Percentiles rank a stretch among this genome's conserved stretches.
Evolutionary conservation across 2,113 vertebrate genomes (phyloP).

Genomic region (Myotis lucifugus): DNA sequence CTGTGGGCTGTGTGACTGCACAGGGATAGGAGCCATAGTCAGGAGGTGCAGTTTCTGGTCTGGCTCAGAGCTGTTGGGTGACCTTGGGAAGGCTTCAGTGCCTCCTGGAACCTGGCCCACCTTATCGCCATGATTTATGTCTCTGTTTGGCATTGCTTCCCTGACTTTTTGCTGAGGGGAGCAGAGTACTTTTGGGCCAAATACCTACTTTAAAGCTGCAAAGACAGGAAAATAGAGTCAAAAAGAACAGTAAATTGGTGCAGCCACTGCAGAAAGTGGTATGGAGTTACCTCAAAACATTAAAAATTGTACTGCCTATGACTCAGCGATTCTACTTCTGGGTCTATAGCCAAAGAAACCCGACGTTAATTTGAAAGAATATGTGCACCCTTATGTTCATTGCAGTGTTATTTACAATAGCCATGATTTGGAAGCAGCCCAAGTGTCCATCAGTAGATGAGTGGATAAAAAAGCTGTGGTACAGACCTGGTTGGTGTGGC

Average conservation of each 20-base stretch:
- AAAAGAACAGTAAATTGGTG: neutral
- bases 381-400: neutral
- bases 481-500: neutral
- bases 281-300: neutral
- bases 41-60: neutral
- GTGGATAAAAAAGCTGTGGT: neutral
- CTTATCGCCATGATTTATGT: neutral
- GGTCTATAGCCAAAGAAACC: neutral
- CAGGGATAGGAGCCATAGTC: neutral
- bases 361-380: neutral
- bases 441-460: neutral
- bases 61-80: neutral
- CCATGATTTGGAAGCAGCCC: neutral
- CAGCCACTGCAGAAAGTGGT: neutral
- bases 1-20: neutral
- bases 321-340: neutral
- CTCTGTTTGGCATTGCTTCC: neutral
- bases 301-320: neutral
- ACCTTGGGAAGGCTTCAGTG: constrained; percentile 32
- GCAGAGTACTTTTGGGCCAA: neutral
- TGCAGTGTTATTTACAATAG: neutral
- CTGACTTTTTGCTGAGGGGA: constrained; percentile 32
- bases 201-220: neutral
- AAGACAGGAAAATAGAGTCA: neutral
- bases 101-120: neutral